Base-by-base conservation (phyloP, 2,797 vertebrate genomes). In the Artibeus jamaicensis region DNA sequence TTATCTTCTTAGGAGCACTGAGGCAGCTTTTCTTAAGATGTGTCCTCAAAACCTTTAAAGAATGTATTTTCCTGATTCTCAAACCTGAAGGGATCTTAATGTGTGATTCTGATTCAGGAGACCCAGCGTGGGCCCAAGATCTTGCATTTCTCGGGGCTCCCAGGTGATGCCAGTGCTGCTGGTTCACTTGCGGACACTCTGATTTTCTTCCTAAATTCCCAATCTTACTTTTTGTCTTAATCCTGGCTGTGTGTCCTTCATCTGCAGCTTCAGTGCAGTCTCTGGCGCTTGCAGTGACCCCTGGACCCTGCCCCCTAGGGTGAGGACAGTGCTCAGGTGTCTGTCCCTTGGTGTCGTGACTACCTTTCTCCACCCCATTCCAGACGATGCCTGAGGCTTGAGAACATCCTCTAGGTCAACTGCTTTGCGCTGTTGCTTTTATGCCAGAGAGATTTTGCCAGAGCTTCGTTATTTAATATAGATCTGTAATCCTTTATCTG, bases 1-100 rank as follows among this genome's bases (percentile, higher is more conserved):
- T 73, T 68, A 26, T 50, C 15, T 10, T 59, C 6, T 65, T 29
- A 82, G 6, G 74, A 92, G 48, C 15, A 21, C n/a, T 7, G 15
- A 91, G 82, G 48, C 21, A 79, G 84, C n/a, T 59, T 77, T 82
- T 81, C 59, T 86, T 68, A 67, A 93, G 68, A 65, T 19, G 32
- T 5, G 29, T 29, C 21, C 39, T 81, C 87, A 29, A 77, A 83
- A 68, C 12, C 24, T 19, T 71, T 76, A 68, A 77, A 24, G 19
- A 1, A 68, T 55, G 46, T 73, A 21, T 92, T 50, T 73, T 15
- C 9, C 3, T 21, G 21, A 32, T 77, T 86, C 62, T 86, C 7
- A 48, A 68, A 50, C 21, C 48, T 81, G 15, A 70, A 82, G 44
- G 14, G 10, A 65, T 14, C 39, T n/a, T 71, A 59, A 32, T 39